Evolutionary conservation across 64 coral and sea anemone species (phyloP).

Genomic region (Pocillopora verrucosa): DNA sequence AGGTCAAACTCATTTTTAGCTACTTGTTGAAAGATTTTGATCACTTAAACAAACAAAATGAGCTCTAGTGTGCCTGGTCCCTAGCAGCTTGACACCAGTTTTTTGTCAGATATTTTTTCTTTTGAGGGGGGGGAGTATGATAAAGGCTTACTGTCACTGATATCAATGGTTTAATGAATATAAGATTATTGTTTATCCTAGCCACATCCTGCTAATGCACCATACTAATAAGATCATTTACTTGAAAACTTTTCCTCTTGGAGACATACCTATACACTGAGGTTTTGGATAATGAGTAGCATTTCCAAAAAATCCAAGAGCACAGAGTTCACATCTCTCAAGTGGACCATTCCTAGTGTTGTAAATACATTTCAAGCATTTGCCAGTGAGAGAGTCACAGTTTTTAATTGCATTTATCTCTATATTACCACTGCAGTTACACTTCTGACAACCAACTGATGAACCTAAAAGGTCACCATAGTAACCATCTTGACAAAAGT

Average conservation of each 20-base stretch:
- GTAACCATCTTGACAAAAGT: conserved; percentile 88
- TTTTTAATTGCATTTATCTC: conserved; percentile 87
- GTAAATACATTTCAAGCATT: conserved; percentile 90
- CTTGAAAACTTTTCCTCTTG: background rate
- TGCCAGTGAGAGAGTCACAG: conserved; percentile 80
- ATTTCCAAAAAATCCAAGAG: conserved; percentile 91
- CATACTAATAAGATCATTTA: background rate
- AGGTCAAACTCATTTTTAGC: too few species aligned
- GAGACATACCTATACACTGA: conserved; percentile 73
- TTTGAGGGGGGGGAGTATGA: too few species aligned
- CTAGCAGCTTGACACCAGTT: too few species aligned
- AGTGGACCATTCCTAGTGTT: conserved; percentile 90
- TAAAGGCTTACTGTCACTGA: too few species aligned
- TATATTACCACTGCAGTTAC: conserved; percentile 98
- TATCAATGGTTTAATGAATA: too few species aligned
- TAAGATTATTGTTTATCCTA: too few species aligned
- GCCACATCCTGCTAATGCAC: background rate
- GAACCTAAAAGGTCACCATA: conserved; percentile 71
- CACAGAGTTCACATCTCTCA: conserved; percentile 77
- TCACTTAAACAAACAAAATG: too few species aligned
- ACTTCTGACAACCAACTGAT: conserved; percentile 76
- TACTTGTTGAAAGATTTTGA: too few species aligned
- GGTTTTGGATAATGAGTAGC: conserved; percentile 93
- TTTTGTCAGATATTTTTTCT: too few species aligned
- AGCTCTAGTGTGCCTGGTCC: too few species aligned